Conservation (phyloP, 2,888 invertebrate genomes). For the Ennomos erosarius region DNA sequence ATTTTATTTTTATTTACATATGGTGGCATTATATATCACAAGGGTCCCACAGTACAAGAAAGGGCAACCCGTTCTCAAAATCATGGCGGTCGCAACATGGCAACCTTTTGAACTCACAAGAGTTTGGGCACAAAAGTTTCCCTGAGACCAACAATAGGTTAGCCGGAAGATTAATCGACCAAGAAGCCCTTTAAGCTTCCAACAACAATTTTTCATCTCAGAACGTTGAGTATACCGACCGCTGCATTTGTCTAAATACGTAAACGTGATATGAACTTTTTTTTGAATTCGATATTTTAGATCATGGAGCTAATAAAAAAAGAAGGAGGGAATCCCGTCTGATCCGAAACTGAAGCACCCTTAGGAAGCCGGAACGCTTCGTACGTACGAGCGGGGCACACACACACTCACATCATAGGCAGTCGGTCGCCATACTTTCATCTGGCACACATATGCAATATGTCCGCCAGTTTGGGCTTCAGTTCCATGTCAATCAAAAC, state of each 20-base stretch:
- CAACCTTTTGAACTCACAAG: slow-evolving; percentile 76
- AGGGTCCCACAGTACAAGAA: slow-evolving; percentile 26
- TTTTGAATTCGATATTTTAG: too few species aligned
- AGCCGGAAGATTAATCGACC: slow-evolving; percentile 81
- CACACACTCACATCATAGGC: too few species aligned
- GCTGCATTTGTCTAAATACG: slow-evolving; percentile 52
- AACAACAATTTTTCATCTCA: slow-evolving; percentile 83
- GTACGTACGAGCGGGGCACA: too few species aligned
- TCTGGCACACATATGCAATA: too few species aligned
- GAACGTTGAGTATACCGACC: slow-evolving; percentile 58
- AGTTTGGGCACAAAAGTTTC: slow-evolving; percentile 77
- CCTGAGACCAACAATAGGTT: slow-evolving; percentile 78
- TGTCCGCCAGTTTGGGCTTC: too few species aligned
- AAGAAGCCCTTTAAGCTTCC: slow-evolving; percentile 71
- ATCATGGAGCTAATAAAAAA: too few species aligned
- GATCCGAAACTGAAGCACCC: too few species aligned
- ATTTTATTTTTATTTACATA: slow-evolving; percentile 16
- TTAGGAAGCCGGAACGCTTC: too few species aligned
- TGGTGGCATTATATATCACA: slow-evolving; percentile 20
- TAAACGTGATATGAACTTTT: slow-evolving; percentile 8
- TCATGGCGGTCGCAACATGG: slow-evolving; percentile 62
- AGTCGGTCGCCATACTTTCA: too few species aligned
- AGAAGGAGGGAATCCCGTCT: too few species aligned
- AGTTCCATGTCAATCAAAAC: too few species aligned
- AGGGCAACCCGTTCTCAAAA: slow-evolving; percentile 51